Evolutionary conservation across 2,797 vertebrate genomes (phyloP).

Genomic region (Coendou prehensilis): DNA sequence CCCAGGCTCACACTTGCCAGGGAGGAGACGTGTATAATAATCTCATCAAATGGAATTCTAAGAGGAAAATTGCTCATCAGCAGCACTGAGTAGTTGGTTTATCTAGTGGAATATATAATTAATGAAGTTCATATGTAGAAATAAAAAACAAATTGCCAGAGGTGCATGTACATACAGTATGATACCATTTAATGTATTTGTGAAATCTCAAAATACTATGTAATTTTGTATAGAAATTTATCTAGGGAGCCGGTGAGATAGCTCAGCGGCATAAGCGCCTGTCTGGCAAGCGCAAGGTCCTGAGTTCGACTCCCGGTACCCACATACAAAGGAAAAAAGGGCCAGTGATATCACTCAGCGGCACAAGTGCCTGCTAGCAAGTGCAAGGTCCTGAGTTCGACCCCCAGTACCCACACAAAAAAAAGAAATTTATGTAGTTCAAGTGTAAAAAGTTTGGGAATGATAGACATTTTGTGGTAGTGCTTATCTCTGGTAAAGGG

Average conservation of each 20-base stretch:
- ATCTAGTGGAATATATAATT: neutral
- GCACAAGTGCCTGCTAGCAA: too few species aligned
- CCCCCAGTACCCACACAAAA: too few species aligned
- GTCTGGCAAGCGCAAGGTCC: too few species aligned
- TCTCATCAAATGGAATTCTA: constrained; percentile 40
- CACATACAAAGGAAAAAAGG: too few species aligned
- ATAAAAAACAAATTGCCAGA: constrained; percentile 29
- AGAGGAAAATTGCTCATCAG: neutral
- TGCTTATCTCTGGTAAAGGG: neutral
- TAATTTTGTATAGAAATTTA: neutral
- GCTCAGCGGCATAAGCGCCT: too few species aligned
- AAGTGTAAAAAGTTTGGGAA: neutral
- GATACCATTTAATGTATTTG: neutral
- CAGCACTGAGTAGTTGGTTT: neutral
- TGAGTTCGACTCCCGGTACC: too few species aligned
- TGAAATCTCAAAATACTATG: neutral
- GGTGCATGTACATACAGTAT: neutral
- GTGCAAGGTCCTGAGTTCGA: too few species aligned
- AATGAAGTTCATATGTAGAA: neutral
- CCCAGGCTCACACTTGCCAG: neutral
- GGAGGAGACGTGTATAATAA: neutral
- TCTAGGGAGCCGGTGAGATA: neutral
- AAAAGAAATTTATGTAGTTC: neutral
- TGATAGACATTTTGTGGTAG: neutral
- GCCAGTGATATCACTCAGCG: too few species aligned